Evolutionary conservation across 2,797 vertebrate species (phyloP), one percentile per base, ranked within the genome.

Genomic region (Coregonus sp.): DNA sequence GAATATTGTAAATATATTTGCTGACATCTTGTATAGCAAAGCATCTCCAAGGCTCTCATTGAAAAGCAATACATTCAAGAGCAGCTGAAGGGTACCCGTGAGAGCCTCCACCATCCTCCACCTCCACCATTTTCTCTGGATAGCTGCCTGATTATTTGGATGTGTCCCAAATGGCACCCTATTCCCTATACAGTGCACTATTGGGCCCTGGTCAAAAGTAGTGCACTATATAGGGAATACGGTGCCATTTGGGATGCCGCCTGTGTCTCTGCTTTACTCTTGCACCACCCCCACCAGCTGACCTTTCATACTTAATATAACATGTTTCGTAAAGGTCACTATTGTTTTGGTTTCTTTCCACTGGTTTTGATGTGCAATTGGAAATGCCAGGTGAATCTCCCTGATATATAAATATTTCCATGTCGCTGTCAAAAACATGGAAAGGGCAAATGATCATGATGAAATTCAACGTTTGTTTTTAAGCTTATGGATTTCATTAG

Each of bases 241-340:
- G 52, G 52, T 54, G 12, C 52, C 52, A 54, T 18, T 54, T 18
- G 12, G 16, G 52, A 18, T 1, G 4, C 0, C 2, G 2, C 4
- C 52, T 4, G 40, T 47, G 40, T 5, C 14, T 18, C 18, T 59
- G 56, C 16, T 59, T 59, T 59, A 59, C 15, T 18, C 54, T n/a
- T 59, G 18, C 40, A 47, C 40, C 40, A 73, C 82, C 81, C 78
- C 82, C 78, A 70, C 79, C 9, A 74, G 86, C 52, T 94, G 93
- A 94, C 94, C 93, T 95, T 95, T 94, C 88, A 89, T 92, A 92
- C 94, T 92, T 93, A 90, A 91, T 94, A 92, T 90, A 91, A 78
- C 87, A 89, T 93, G 92, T 93, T 92, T 91, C 90, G 76, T 92
- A 95, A 95, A 95, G 94, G 94, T 94, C 94, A 93, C 74, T n/a